Evolutionary conservation across 2,797 vertebrate species (phyloP).

Genomic region (Kryptopterus vitreolus): DNA sequence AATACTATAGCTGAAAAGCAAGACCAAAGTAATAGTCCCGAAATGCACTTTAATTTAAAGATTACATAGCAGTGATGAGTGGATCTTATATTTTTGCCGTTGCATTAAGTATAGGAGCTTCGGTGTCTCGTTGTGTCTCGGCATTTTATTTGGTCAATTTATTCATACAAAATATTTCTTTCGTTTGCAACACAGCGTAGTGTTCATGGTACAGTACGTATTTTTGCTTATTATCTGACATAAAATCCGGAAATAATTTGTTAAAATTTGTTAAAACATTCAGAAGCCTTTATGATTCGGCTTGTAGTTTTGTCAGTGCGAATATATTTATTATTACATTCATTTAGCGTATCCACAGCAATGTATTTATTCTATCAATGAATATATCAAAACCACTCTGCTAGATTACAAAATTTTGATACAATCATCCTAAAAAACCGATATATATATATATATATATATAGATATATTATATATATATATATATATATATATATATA

Average conservation of each 20-base stretch:
- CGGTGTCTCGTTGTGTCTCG: background rate
- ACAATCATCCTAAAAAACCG: no score
- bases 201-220: background rate
- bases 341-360: no score
- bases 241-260: background rate
- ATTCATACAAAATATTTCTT: background rate
- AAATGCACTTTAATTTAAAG: constrained; percentile 27
- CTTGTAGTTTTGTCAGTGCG: no score
- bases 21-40: constrained; percentile 30
- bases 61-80: constrained; percentile 6
- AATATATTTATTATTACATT: no score
- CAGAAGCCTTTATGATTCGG: no score
- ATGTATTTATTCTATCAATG: no score
- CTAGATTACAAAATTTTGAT: no score
- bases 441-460: no score
- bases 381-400: no score
- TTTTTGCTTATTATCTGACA: background rate
- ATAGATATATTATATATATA: no score
- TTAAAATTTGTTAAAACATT: background rate
- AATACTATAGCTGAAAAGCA: constrained; percentile 30
- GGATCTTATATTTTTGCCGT: background rate
- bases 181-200: background rate
- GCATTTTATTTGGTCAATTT: background rate
- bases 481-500: no score
- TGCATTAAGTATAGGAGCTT: background rate